Conservation (phyloP, 2,797 vertebrate species). For the Synaphobranchus kaupii region DNA sequence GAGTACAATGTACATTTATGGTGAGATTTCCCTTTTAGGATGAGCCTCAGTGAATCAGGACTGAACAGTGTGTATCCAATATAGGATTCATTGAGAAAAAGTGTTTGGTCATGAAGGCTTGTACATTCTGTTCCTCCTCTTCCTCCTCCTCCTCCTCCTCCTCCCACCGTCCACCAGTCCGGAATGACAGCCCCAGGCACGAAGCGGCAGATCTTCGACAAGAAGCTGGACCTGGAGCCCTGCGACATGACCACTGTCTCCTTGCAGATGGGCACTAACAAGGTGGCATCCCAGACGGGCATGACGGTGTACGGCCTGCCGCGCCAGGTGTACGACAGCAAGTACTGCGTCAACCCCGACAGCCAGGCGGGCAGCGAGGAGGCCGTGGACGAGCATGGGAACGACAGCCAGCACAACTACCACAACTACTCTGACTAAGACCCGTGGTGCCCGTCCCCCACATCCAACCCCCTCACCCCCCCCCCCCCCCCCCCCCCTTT, state of each 20-base stretch:
- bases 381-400: constrained; percentile 75
- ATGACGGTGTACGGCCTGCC: constrained; percentile 92
- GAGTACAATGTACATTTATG: not conserved
- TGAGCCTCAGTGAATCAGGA: not conserved
- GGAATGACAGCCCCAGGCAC: constrained; percentile 95
- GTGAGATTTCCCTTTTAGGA: not conserved
- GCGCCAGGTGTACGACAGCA: constrained; percentile 90
- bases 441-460: not conserved
- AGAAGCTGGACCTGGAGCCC: constrained; percentile 86
- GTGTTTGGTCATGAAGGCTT: not conserved
- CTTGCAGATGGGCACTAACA: constrained; percentile 96
- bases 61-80: not conserved
- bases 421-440: constrained; percentile 82
- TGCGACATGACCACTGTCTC: constrained; percentile 87
- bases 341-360: constrained; percentile 83
- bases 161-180: constrained; percentile 63
- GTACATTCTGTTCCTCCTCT: not conserved
- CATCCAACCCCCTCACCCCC: not conserved
- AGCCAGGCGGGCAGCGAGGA: constrained; percentile 68
- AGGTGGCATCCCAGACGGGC: constrained; percentile 88
- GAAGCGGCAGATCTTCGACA: constrained; percentile 92
- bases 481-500: constrained; percentile 23
- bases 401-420: constrained; percentile 55
- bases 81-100: not conserved
- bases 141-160: not conserved